A percentile compares a stretch with the other conserved stretches of the same genome.
Evolutionary conservation across 2,113 vertebrate species (phyloP).

Genomic region (Seriola quinqueradiata): DNA sequence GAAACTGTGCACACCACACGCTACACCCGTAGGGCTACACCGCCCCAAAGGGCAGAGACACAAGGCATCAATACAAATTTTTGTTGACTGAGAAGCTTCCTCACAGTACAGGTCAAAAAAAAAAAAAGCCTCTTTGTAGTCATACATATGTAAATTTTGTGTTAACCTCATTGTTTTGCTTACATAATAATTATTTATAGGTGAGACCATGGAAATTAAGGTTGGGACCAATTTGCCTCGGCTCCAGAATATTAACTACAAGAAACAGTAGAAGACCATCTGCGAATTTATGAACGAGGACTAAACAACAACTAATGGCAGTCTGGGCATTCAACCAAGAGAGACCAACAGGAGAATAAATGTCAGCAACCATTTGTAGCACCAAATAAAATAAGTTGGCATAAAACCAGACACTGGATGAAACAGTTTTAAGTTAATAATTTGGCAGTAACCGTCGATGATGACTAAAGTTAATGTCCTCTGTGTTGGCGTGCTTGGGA

Average conservation of each 20-base stretch:
- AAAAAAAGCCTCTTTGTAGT: neutral
- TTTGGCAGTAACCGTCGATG: neutral
- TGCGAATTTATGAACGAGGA: neutral
- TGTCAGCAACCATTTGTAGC: neutral
- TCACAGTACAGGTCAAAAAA: constrained; percentile 3
- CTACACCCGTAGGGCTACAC: neutral
- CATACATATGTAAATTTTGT: constrained; percentile 20
- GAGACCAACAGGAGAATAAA: neutral
- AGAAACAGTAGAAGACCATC: neutral
- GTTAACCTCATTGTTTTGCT: constrained; percentile 30
- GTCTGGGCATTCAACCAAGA: neutral
- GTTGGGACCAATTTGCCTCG: constrained; percentile 6
- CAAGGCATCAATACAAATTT: constrained; percentile 4
- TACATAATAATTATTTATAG: constrained; percentile 35
- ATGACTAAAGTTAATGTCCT: neutral
- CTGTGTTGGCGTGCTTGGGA: neutral
- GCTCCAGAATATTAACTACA: constrained; percentile 22
- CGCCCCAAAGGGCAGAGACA: constrained; percentile 10
- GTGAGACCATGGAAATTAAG: constrained; percentile 26
- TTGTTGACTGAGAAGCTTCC: constrained; percentile 8
- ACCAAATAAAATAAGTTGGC: neutral
- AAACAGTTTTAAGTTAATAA: neutral
- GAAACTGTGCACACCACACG: neutral
- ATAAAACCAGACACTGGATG: neutral
- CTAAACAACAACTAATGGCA: neutral